Conservation (phyloP, 2,888 invertebrate species). For the Brenthis ino region DNA sequence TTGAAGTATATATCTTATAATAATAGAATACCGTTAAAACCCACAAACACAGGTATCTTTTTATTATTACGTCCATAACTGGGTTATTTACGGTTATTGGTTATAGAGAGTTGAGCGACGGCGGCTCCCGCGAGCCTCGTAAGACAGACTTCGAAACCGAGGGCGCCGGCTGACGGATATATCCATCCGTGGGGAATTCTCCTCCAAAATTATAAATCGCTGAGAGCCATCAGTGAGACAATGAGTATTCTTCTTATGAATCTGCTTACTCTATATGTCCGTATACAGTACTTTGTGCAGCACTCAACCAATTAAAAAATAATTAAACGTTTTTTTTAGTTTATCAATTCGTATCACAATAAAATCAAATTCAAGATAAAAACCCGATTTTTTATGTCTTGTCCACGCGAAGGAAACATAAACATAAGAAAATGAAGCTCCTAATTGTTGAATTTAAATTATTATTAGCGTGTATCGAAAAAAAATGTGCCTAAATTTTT, state of each 20-base stretch:
- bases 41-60: conserved; percentile 35
- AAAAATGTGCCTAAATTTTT: conserved; percentile 45
- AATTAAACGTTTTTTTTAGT: no score
- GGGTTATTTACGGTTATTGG: conserved; percentile 80
- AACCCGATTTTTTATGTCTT: no score
- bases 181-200: conserved; percentile 72
- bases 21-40: conserved; percentile 8
- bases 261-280: conserved; percentile 3
- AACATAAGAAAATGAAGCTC: no score
- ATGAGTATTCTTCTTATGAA: conserved; percentile 22
- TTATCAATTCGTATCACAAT: no score
- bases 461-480: not conserved
- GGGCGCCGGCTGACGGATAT: conserved; percentile 77
- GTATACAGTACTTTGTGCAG: no score
- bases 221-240: conserved; percentile 37
- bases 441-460: not conserved
- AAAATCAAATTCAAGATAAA: no score
- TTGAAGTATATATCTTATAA: not conserved
- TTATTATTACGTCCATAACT: conserved; percentile 39
- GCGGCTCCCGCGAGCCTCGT: conserved; percentile 76
- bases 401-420: no score
- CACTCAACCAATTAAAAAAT: no score
- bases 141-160: conserved; percentile 72
- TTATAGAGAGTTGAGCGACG: conserved; percentile 78
- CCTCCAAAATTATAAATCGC: conserved; percentile 66